Percentiles rank a stretch among this genome's conserved stretches.
Evolutionary conservation across 2,888 invertebrate genomes (phyloP).

Genomic region (Ophion ventricosus): DNA sequence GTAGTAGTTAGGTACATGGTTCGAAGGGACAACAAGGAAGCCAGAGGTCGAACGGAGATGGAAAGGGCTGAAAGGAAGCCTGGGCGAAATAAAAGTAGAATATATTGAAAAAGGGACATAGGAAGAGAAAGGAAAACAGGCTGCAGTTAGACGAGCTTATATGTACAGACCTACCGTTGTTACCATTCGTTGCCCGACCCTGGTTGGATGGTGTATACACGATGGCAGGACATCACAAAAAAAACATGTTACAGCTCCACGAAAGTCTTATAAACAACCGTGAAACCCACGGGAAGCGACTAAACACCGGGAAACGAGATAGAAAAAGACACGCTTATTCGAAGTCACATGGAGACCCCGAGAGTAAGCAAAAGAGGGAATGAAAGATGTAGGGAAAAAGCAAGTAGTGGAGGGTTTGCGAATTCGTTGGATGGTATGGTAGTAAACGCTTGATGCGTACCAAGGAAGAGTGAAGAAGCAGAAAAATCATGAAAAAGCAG

Average conservation of each 20-base stretch:
- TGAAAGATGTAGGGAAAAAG: background rate
- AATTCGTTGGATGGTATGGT: conserved; percentile 20
- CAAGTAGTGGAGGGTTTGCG: background rate
- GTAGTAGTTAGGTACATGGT: conserved; percentile 58
- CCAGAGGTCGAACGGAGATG: conserved; percentile 33
- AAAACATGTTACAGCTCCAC: conserved; percentile 71
- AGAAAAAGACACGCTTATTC: conserved; percentile 34
- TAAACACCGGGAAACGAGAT: conserved; percentile 57
- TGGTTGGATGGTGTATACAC: conserved; percentile 43
- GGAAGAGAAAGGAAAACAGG: conserved; percentile 70
- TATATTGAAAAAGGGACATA: conserved; percentile 68
- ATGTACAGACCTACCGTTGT: conserved; percentile 75
- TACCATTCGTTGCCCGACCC: conserved; percentile 75
- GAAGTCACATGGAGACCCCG: conserved; percentile 25
- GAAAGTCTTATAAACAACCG: conserved; percentile 80
- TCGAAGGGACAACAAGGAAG: conserved; percentile 38
- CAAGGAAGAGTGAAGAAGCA: background rate
- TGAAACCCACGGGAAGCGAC: conserved; percentile 68
- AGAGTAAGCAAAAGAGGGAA: conserved; percentile 8
- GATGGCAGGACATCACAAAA: conserved; percentile 36
- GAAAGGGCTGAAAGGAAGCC: conserved; percentile 39
- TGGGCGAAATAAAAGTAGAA: conserved; percentile 40
- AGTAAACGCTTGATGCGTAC: conserved; percentile 1
- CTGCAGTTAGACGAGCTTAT: conserved; percentile 77
- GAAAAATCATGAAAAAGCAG: conserved; percentile 3